Base-by-base conservation (phyloP, 2,797 vertebrate genomes). In the Nannoperca obscura region DNA sequence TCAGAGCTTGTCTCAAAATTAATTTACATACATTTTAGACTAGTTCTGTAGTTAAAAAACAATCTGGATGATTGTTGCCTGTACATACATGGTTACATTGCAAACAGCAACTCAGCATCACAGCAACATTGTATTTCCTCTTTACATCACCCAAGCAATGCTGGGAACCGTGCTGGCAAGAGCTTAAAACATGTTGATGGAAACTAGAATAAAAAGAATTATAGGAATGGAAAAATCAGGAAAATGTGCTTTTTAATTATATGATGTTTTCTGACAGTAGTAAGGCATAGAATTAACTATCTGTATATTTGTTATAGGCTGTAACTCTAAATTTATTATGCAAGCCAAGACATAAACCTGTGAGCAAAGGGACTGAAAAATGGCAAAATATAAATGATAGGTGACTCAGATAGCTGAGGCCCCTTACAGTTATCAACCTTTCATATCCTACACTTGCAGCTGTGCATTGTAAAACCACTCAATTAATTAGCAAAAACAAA, bases 401-500 rank as follows among this genome's bases (percentile, higher is more conserved):
- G 8, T 32, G 5, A 20, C 58, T 42, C 19, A 62, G 53, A 52
- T 70, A 22, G 19, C 71, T 34, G n/a, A 40, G 58, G 61, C 63
- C n/a, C 34, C 40, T 70, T 22, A 3, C 47, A 55, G 61, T 38
- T 44, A 32, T 6, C 55, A 34, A 32, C 46, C 1, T 62, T 36
- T 63, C 34, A 50, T 38, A 22, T 74, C 63, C 36, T 49, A 62
- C 47, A n/a, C 65, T 34, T 52, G 27, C 50, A 70, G 44, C 54
- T 22, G 70, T 63, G 57, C 9, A 19, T 53, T 78, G 76, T 88
- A 75, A 82, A 88, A 85, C 76, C 79, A 60, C 11, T 69, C 81
- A 86, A 67, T 85, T 81, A 91, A 90, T 89, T 78, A 84, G 46
- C 59, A 13, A 71, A 88, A 85, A 86, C 83, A 87, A 87, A 91